These are phyloP conservation scores for Carlito syrichta DNA, from an alignment of 2,113 vertebrate species.

Conservation along the genomic window DNA sequence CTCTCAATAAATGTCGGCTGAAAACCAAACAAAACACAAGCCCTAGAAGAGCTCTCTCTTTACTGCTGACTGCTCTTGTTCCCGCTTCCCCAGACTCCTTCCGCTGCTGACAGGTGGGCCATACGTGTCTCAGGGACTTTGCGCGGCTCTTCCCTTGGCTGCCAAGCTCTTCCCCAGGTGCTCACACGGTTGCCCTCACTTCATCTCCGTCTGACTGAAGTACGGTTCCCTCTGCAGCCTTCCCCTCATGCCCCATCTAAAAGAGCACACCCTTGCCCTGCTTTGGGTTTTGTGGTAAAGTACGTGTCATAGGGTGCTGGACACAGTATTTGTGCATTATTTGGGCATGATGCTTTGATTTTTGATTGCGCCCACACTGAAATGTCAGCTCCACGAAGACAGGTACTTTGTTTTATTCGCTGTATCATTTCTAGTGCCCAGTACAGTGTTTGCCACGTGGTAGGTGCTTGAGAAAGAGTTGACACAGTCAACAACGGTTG, in stretches of 20 bases:
- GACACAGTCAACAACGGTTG: too few relatives aligned
- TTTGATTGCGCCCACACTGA: neutral
- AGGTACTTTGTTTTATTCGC: neutral
- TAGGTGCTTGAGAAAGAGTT: neutral
- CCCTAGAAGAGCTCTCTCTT: neutral
- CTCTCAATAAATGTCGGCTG: neutral
- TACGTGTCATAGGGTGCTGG: neutral
- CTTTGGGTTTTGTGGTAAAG: neutral
- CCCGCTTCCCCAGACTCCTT: neutral
- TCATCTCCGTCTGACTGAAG: neutral
- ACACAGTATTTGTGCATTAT: neutral
- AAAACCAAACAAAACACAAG: neutral
- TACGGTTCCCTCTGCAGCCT: neutral
- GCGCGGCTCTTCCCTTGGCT: neutral
- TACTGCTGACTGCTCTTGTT: neutral
- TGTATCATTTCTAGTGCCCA: neutral
- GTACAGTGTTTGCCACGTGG: neutral
- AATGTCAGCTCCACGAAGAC: neutral
- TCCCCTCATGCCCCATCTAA: neutral
- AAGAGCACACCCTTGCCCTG: neutral
- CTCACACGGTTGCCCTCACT: neutral
- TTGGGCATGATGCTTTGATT: neutral
- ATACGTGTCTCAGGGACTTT: neutral
- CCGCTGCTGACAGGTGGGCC: accelerated
- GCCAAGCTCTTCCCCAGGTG: neutral